phyloP scores from a whole-genome alignment of 2,888 invertebrate species.

The Cheilosia pagana region DNA sequence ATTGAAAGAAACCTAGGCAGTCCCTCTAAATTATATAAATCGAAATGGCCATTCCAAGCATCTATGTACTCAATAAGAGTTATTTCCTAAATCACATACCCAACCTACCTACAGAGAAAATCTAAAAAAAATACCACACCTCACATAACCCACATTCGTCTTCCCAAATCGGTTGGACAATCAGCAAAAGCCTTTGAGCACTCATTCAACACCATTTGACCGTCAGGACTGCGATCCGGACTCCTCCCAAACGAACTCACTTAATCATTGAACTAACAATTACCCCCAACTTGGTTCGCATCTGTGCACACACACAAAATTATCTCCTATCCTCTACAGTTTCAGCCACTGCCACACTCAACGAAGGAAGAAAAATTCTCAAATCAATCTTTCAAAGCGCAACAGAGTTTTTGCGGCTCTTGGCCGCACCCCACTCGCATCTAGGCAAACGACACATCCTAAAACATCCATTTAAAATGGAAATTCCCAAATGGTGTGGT shows the following conservation, averaged over 20 bases:
- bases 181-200: slow-evolving; percentile 33
- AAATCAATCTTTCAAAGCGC: slow-evolving; percentile 66
- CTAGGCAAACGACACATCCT: slow-evolving; percentile 52
- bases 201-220: slow-evolving; percentile 40
- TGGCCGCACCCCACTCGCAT: neutral
- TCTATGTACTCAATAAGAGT: too few species aligned
- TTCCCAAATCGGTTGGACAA: slow-evolving; percentile 24
- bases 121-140: neutral
- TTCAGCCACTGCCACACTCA: neutral
- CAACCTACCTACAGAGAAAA: too few species aligned
- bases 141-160: neutral
- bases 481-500: slow-evolving; percentile 66
- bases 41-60: too few species aligned
- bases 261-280: slow-evolving; percentile 70
- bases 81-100: too few species aligned
- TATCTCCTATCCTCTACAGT: slow-evolving; percentile 9
- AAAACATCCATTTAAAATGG: slow-evolving; percentile 68
- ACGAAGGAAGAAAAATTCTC: slow-evolving; percentile 49
- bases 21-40: too few species aligned
- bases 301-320: slow-evolving; percentile 59
- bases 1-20: too few species aligned
- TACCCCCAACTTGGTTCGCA: slow-evolving; percentile 65
- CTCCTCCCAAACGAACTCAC: slow-evolving; percentile 53
- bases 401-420: slow-evolving; percentile 42
- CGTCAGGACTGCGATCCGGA: neutral